These are phyloP conservation scores for Aporophyla lueneburgensis DNA, from an alignment of 2,888 invertebrate genomes.

Conservation along the genomic window DNA sequence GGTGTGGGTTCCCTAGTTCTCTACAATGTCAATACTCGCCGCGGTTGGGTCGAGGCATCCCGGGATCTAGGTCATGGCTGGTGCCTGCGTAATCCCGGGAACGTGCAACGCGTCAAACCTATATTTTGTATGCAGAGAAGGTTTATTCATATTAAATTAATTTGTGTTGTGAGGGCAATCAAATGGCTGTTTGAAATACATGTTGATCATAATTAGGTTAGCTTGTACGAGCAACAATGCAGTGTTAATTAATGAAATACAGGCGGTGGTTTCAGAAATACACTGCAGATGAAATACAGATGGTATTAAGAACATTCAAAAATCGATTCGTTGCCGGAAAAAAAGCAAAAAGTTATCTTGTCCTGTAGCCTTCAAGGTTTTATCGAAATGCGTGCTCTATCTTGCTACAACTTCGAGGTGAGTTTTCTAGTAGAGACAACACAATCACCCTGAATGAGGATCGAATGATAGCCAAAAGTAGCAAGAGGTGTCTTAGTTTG, in stretches of 20 bases:
- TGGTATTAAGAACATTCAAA: not conserved
- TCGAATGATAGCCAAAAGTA: not conserved
- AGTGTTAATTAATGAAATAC: constrained; percentile 16
- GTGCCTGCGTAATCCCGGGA: constrained; percentile 68
- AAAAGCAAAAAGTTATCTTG: constrained; percentile 18
- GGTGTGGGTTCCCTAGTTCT: constrained; percentile 26
- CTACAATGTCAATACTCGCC: constrained; percentile 54
- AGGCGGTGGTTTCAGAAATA: no score
- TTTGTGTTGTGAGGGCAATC: constrained; percentile 32
- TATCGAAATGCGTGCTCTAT: constrained; percentile 46
- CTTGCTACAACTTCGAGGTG: constrained; percentile 24
- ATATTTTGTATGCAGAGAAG: constrained; percentile 47
- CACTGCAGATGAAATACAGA: constrained; percentile 10
- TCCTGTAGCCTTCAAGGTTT: constrained; percentile 23
- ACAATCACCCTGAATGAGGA: not conserved
- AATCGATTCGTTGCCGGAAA: not conserved
- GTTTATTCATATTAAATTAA: constrained; percentile 39
- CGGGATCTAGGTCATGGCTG: constrained; percentile 74
- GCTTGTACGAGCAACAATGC: constrained; percentile 25
- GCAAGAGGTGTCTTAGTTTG: not conserved
- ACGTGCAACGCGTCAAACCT: constrained; percentile 42
- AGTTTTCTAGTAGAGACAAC: constrained; percentile 17
- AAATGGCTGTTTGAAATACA: constrained; percentile 40
- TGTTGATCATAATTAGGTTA: constrained; percentile 29
- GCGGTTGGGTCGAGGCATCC: constrained; percentile 55